Conservation (phyloP, 1,140 invertebrate species). For the Sesamia nonagrioides region DNA sequence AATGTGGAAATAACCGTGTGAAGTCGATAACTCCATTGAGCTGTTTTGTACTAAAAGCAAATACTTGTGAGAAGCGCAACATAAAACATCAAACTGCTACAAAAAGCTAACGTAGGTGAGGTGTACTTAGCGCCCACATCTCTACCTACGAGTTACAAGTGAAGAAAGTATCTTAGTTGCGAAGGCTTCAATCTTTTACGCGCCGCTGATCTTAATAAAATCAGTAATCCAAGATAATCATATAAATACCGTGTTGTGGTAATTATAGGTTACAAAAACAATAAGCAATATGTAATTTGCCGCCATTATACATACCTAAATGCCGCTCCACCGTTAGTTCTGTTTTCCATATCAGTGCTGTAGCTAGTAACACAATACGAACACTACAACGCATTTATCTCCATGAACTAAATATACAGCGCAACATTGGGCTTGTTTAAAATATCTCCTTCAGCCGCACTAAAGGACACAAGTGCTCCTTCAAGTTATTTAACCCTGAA, state of each 20-base stretch:
- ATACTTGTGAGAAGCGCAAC: neutral
- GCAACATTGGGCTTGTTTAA: slow-evolving; percentile 67
- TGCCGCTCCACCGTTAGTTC: neutral
- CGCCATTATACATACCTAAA: slow-evolving; percentile 8
- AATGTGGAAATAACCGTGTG: slow-evolving; percentile 11
- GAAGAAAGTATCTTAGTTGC: slow-evolving; percentile 14
- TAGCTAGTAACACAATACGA: slow-evolving; percentile 43
- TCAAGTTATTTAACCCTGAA: slow-evolving; percentile 80
- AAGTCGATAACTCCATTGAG: slow-evolving; percentile 6
- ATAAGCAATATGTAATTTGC: slow-evolving; percentile 8
- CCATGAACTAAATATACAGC: slow-evolving; percentile 68
- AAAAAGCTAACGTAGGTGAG: slow-evolving; percentile 37
- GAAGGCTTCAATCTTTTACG: slow-evolving; percentile 48
- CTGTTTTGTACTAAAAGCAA: slow-evolving; percentile 2
- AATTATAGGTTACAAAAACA: slow-evolving; percentile 31
- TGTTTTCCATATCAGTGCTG: slow-evolving; percentile 32
- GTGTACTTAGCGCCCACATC: slow-evolving; percentile 26
- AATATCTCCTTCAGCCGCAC: slow-evolving; percentile 56
- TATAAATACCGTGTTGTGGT: slow-evolving; percentile 15
- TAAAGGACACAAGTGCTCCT: slow-evolving; percentile 67
- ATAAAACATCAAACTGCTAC: slow-evolving; percentile 15
- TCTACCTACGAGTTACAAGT: slow-evolving; percentile 5
- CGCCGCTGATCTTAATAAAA: slow-evolving; percentile 42
- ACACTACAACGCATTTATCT: slow-evolving; percentile 56
- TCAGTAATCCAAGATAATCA: slow-evolving; percentile 35